Evolutionary conservation across 2,113 vertebrate species (phyloP).

Genomic region (Mesembrinibis cayennensis): DNA sequence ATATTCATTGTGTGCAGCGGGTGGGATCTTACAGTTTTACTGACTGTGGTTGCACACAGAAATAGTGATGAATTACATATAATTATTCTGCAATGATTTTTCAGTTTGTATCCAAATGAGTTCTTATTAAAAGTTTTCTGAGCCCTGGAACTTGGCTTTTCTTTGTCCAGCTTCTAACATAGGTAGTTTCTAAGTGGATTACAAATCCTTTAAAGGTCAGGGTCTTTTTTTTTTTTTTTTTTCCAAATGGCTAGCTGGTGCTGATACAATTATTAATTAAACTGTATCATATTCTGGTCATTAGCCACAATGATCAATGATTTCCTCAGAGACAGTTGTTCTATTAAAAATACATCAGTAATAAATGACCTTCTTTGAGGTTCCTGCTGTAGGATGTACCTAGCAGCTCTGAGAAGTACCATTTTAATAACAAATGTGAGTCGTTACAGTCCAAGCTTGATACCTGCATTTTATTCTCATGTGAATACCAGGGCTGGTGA

Average conservation of each 20-base stretch:
- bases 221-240: background rate
- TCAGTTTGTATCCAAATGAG: background rate
- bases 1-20: background rate
- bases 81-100: background rate
- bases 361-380: background rate
- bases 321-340: background rate
- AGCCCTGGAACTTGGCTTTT: background rate
- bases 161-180: background rate
- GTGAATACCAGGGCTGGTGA: background rate
- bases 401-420: background rate
- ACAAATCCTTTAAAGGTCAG: background rate
- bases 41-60: background rate
- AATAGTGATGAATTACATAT: background rate
- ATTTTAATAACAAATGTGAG: background rate
- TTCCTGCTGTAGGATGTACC: background rate
- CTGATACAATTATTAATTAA: constrained; percentile 43
- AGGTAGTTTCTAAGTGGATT: background rate
- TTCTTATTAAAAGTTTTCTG: background rate
- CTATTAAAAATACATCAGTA: constrained; percentile 25
- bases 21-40: background rate
- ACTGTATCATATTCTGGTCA: background rate
- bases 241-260: background rate
- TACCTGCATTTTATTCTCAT: background rate
- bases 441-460: background rate
- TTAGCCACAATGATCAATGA: constrained; percentile 19